Base-by-base conservation (phyloP, 2,888 invertebrate genomes). In the Microctonus aethiopoides region DNA sequence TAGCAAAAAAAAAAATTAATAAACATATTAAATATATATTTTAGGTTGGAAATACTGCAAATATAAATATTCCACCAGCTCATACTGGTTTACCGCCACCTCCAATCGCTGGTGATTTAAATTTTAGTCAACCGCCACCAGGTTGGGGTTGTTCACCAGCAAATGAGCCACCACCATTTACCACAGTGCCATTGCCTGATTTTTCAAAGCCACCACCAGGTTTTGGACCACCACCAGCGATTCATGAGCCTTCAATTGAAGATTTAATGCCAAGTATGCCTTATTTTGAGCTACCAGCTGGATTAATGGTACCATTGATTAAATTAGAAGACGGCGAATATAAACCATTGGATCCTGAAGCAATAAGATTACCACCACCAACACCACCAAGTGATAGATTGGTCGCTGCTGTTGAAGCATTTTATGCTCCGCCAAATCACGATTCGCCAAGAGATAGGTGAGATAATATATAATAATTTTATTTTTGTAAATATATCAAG, bases 211-310 rank as follows among this genome's bases (percentile, higher is more conserved):
- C 96, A 0, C 96, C 96, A 0, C 95, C 96, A 5, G 95, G 95
- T 34, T 95, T 94, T 82, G 89, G 84, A 22, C 76, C 75, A 46
- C 76, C 87, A 0, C 80, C 83, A 3, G 82, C 84, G 61, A 80
- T 84, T 26, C 88, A 77, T 39, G 85, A 84, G 83, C 88, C 77
- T 83, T 89, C 86, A 83, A 86, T 90, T 64, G 94, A 95, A 79
- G 95, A 95, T 73, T 88, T 95, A 75, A 92, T 95, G 88, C 98
- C 98, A 29, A 93, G 94, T 29, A 94, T 95, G 78, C 97, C 98
- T 62, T 99, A 99, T 87, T 99, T 94, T 86, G 98, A 99, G 85
- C 89, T 99, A 75, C 99, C 99, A 1, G 98, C 99, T 67, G 99
- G 98, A 56, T 90, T 99, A 22, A 98, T 99, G 94, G 97, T 98